Evolutionary conservation across 2,113 vertebrate genomes (phyloP).

Genomic region (Odontesthes bonariensis): DNA sequence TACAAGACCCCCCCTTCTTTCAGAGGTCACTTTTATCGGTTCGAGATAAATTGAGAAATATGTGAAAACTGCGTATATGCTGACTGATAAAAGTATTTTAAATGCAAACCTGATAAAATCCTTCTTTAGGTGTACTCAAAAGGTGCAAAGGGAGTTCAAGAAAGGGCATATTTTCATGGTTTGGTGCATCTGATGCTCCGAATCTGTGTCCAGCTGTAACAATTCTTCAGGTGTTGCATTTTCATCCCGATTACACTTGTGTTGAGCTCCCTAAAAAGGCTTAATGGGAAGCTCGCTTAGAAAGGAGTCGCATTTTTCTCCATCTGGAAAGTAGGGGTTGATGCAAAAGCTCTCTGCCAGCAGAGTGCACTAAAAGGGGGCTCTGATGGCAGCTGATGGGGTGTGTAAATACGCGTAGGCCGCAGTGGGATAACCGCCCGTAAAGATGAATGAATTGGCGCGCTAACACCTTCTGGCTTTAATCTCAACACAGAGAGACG

Average conservation of each 20-base stretch:
- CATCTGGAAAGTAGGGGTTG: constrained; percentile 28
- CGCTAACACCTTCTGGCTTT: constrained; percentile 38
- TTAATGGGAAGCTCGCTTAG: constrained; percentile 49
- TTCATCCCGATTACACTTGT: constrained; percentile 44
- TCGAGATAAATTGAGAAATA: background rate
- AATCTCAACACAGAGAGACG: constrained; percentile 32
- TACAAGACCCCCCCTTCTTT: constrained; percentile 22
- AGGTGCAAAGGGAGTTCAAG: background rate
- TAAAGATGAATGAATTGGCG: constrained; percentile 11
- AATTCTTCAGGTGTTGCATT: constrained; percentile 50
- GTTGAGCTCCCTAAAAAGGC: constrained; percentile 52
- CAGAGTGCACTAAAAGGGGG: constrained; percentile 15
- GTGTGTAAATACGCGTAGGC: constrained; percentile 30
- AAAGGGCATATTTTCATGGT: background rate
- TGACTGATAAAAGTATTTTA: background rate
- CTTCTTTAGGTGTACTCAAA: background rate
- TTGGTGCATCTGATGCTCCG: constrained; percentile 8
- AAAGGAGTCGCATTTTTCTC: constrained; percentile 47
- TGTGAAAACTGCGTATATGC: background rate
- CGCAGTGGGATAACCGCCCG: constrained; percentile 32
- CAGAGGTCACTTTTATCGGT: background rate
- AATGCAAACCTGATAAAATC: background rate
- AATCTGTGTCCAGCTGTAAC: constrained; percentile 37
- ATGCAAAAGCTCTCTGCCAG: constrained; percentile 43
- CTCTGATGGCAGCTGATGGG: constrained; percentile 53